Evolutionary conservation across 2,888 invertebrate genomes (phyloP), one percentile per base, ranked within the genome.

Genomic region (Coleophora deauratella): DNA sequence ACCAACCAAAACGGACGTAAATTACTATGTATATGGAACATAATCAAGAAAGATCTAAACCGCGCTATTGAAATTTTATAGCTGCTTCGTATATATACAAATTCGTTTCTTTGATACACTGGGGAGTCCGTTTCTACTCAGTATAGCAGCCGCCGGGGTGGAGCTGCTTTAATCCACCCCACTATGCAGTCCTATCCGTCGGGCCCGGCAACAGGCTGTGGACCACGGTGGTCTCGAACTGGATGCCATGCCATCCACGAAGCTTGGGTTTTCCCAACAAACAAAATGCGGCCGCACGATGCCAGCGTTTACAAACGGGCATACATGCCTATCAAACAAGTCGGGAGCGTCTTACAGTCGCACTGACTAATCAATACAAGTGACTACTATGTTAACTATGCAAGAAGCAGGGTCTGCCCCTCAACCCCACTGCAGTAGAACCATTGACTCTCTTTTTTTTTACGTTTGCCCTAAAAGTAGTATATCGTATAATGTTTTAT

Each of bases 121-220:
- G 32, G 59, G 62, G 69, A 68, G 74, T 75, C 73, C 73, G 58
- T 69, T 73, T 70, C 75, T 73, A 74, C 72, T 50, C 70, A 72
- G 76, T 59, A 12, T 52, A 49, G 62, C 63, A 68, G 70, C 67
- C 47, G n/a, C 34, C 14, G 54, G 64, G 59, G 55, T 57, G 59
- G 62, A 65, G 54, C 72, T 70, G 59, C 52, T 8, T 52, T 58
- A 54, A 37, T 62, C 61, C 55, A 45, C 45, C 47, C 46, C 51
- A 40, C 43, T 27, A 38, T 42, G 21, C 21, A 32, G 32, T 12
- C 32, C 32, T 32, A n/a, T 12, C 32, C 12, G 11, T 32, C 32
- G 7, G 12, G n/a, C 8, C 3, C 32, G 3, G 6, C 21, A 6
- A 21, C 3, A 21, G 6, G 21, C 21, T 21, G n/a, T 21, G 21